Conservation (phyloP, 2,888 invertebrate genomes). For the Bombylius discolor region DNA sequence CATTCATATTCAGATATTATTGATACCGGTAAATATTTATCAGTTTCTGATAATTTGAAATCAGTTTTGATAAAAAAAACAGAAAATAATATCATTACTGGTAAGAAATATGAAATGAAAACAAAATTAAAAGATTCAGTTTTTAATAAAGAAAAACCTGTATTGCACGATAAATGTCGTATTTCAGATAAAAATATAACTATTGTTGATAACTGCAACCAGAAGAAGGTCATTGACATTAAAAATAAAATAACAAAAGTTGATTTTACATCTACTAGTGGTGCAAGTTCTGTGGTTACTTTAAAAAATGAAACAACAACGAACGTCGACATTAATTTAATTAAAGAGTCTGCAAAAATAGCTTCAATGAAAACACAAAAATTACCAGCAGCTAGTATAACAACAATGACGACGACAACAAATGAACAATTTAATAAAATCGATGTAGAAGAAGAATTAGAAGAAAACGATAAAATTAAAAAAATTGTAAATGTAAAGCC, state of each 20-base stretch:
- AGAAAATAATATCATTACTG: too few species aligned
- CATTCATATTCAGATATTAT: too few species aligned
- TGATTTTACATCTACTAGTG: too few species aligned
- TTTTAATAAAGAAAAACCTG: too few species aligned
- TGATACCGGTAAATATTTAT: too few species aligned
- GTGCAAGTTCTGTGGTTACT: too few species aligned
- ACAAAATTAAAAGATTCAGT: too few species aligned
- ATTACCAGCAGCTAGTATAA: not conserved
- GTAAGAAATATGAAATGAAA: too few species aligned
- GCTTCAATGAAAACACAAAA: not conserved
- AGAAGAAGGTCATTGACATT: constrained; percentile 12
- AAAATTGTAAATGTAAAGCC: constrained; percentile 2
- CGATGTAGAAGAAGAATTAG: too few species aligned
- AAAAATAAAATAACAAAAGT: not conserved
- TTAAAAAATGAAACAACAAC: not conserved
- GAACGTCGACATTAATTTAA: constrained; percentile 7
- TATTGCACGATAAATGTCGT: not conserved
- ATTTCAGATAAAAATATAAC: not conserved
- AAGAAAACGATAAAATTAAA: not conserved
- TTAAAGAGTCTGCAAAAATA: not conserved
- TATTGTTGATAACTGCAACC: not conserved
- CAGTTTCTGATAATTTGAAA: too few species aligned
- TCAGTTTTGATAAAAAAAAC: too few species aligned
- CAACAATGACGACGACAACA: not conserved
- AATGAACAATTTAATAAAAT: too few species aligned